A percentile compares a stretch with the other conserved stretches of the same genome.
These are phyloP conservation scores for Sebastes elongatus DNA, from an alignment of 2,797 vertebrate genomes.

Conservation along the genomic window DNA sequence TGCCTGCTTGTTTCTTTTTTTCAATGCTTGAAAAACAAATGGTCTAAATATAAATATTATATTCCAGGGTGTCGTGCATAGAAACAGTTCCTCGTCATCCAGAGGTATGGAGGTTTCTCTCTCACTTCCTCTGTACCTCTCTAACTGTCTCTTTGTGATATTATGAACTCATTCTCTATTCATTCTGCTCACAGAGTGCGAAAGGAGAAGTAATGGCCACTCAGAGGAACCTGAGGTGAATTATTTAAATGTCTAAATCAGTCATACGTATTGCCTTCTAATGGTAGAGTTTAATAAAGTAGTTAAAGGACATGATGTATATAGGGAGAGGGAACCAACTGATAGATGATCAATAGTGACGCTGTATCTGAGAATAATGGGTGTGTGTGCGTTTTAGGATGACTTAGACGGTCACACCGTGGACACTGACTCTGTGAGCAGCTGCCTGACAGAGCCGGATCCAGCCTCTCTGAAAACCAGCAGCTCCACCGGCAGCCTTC, in stretches of 20 bases:
- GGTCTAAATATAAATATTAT: neutral
- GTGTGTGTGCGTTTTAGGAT: conserved; percentile 44
- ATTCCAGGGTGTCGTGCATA: conserved; percentile 34
- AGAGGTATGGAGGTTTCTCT: conserved; percentile 55
- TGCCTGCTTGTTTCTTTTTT: neutral
- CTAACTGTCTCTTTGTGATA: neutral
- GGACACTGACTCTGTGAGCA: conserved; percentile 73
- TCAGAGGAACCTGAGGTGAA: conserved; percentile 65
- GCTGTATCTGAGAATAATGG: neutral
- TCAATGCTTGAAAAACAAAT: neutral
- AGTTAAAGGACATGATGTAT: neutral
- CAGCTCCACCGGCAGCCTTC: conserved; percentile 88
- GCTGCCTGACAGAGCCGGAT: conserved; percentile 59
- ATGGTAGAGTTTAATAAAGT: neutral
- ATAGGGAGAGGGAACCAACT: too few relatives aligned
- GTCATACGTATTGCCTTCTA: neutral
- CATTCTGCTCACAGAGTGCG: conserved; percentile 45
- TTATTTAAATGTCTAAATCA: neutral
- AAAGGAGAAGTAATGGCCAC: conserved; percentile 62
- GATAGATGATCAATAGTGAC: neutral
- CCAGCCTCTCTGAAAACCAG: conserved; percentile 77
- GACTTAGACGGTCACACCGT: conserved; percentile 44
- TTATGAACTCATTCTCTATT: conserved; percentile 3
- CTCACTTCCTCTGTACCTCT: neutral
- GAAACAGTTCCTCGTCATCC: conserved; percentile 26